Evolutionary conservation across 2,888 invertebrate genomes (phyloP), one percentile per base, ranked within the genome.

Genomic region (Heteromurus nitidus): DNA sequence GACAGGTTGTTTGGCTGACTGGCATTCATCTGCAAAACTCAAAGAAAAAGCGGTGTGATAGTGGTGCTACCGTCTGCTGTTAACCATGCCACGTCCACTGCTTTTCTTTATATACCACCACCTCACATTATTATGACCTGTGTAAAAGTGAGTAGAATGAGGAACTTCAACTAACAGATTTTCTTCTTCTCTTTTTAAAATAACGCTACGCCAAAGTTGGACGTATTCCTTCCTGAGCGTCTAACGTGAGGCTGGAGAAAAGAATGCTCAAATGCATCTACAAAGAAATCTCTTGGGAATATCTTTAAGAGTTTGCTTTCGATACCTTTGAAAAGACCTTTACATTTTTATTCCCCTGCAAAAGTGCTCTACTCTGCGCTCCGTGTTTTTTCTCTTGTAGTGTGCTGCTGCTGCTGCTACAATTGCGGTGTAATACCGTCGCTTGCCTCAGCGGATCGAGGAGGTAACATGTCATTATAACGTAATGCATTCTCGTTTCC

Each of bases 1-100:
- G 77, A 69, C 77, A 77, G 77, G 69, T 77, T 70, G 58, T 70
- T 77, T 64, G 24, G 69, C 24, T 77, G 77, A 69, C 60, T 70
- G 64, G 53, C 28, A 22, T 20, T 72, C 44, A 55, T 55, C 26
- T 9, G 3, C 26, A 26, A 20, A 24, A 44, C 44, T 44, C 16
- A 44, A 55, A n/a, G n/a, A 55, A 26, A 55, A n/a, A 26, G 47
- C 11, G 7, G n/a, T 3, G n/a, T 3, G n/a, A 47, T n/a, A 47
- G n/a, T 16, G 47, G n/a, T 13, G n/a, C n/a, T 47, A 47, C 47
- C 47, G 5, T 47, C 47, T 47, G n/a, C 47, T 36, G n/a, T 47
- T 16, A 36, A 9, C 36, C 36, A 36, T 13, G 36, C 13, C n/a
- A n/a, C n/a, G n/a, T n/a, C n/a, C n/a, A n/a, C n/a, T n/a, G n/a